Conservation (phyloP, 2,113 vertebrate species). For the Psittacula cyanocephala region DNA sequence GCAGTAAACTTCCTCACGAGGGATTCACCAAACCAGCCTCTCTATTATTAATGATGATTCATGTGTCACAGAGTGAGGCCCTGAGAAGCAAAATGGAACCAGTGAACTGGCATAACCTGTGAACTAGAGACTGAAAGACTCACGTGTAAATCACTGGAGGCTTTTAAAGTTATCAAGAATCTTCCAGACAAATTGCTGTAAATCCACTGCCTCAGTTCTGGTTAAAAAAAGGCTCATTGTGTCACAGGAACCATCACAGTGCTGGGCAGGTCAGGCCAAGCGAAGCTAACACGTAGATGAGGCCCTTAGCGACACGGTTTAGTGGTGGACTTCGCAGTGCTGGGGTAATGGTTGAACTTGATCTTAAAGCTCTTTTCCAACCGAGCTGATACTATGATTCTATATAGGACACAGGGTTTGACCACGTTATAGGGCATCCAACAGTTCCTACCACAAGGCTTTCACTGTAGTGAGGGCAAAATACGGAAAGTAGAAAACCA, state of each 20-base stretch:
- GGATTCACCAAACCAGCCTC: neutral
- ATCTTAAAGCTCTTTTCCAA: neutral
- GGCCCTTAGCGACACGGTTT: neutral
- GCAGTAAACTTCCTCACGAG: conserved; percentile 19
- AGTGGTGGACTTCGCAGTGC: neutral
- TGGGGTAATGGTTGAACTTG: neutral
- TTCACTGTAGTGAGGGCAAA: neutral
- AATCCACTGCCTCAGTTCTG: neutral
- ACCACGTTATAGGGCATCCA: neutral
- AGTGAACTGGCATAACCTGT: neutral
- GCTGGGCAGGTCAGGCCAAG: neutral
- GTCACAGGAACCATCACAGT: neutral
- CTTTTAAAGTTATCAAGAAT: neutral
- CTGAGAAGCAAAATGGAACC: neutral
- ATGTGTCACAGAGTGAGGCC: neutral
- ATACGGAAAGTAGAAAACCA: neutral
- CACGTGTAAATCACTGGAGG: fast-evolving
- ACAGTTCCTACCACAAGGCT: neutral
- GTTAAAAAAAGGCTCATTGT: neutral
- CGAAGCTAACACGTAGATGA: neutral
- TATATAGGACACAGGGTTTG: neutral
- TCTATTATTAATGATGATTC: neutral
- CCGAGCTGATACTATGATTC: neutral
- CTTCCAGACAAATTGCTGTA: neutral
- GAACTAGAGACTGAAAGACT: neutral